Base-by-base conservation (phyloP, 2,888 invertebrate species). In the Agriotes lineatus region DNA sequence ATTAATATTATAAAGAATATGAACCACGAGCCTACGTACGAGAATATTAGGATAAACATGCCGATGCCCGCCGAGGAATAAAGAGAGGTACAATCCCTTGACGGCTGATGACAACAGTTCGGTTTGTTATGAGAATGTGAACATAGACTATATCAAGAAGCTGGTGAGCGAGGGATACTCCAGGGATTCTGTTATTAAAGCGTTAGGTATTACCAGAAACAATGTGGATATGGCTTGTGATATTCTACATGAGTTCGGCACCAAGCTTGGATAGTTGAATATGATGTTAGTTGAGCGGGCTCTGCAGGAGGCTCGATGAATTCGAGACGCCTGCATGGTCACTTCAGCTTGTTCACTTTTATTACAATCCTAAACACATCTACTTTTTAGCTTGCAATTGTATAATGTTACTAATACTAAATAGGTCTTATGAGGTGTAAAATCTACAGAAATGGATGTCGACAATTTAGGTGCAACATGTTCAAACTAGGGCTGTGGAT, bases 151-250 rank as follows among this genome's bases (percentile, higher is more conserved):
- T 84, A 96, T 97, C 69, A 92, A 94, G 16, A 91, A 93, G 72
- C 86, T 97, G 69, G 95, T 96, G 50, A 91, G 90, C 64, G 96
- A 96, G 79, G 97, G 97, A 0, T 97, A 96, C 81, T 91, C 96
- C 0, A 93, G 94, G 79, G 94, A 96, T 80, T 93, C 95, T 52
- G 97, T 96, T 1, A 93, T 96, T 54, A 89, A 96, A 75, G 97
- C 97, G 2, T 87, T 97, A 76, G 94, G 96, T 69, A 96, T 97
- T 78, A 95, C 96, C 0, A 88, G 96, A 67, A 97, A 97, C 85
- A 95, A 97, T 84, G 88, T 97, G 61, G 95, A 95, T 82, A 97
- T 97, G 96, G 97, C 97, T 50, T 93, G 96, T 85, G 96, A 97
- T 76, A 96, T 96, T 81, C 86, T 96, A 75, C 93, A 95, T 82